Conservation (phyloP, 2,113 vertebrate genomes). For the Laterallus jamaicensis region DNA sequence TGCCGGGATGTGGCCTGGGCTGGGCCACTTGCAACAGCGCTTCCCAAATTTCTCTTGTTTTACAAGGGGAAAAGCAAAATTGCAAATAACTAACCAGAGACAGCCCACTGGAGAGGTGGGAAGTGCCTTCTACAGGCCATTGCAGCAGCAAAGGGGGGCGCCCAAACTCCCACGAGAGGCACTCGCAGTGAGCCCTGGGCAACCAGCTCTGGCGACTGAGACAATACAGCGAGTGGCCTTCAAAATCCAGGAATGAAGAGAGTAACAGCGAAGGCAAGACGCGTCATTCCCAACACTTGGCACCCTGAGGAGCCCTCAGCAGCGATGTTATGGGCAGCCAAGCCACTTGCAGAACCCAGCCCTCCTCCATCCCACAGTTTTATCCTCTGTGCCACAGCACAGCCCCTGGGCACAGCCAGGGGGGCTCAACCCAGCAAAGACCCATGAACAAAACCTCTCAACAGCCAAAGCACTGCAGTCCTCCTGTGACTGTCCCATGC, state of each 20-base stretch:
- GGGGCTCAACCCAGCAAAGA: not conserved
- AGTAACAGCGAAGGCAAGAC: not conserved
- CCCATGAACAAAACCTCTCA: not conserved
- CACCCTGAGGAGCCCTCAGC: accelerated
- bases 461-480: not conserved
- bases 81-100: not conserved
- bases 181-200: not conserved
- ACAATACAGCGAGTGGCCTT: accelerated
- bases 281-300: accelerated
- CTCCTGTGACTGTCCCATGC: accelerated
- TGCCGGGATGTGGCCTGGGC: accelerated
- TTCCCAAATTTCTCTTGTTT: not conserved
- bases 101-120: accelerated
- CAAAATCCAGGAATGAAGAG: not conserved
- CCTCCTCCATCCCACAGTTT: accelerated
- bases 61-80: not conserved
- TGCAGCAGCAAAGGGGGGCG: accelerated
- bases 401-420: not conserved
- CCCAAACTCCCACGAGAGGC: not conserved
- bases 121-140: not conserved
- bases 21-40: not conserved
- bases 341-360: not conserved
- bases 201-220: accelerated
- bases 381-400: accelerated
- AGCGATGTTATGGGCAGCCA: accelerated